phyloP scores from a whole-genome alignment of 2,797 vertebrate species.

The Babyrousa celebensis region DNA sequence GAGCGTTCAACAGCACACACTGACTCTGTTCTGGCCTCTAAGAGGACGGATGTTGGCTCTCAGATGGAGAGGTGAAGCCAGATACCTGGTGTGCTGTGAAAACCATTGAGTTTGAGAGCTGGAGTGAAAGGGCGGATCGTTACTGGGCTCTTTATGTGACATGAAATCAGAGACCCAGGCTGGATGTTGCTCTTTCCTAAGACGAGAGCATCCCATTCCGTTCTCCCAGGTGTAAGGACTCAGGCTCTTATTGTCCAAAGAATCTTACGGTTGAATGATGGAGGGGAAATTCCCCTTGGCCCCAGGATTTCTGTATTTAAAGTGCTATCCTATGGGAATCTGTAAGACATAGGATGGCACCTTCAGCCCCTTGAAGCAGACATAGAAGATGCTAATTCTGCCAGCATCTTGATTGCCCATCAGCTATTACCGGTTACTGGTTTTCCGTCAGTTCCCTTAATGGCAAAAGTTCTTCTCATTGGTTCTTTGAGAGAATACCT shows the following conservation, averaged over 20 bases:
- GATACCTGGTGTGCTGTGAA: not conserved
- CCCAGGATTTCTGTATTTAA: slow-evolving; percentile 46
- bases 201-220: not conserved
- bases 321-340: not conserved
- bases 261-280: not conserved
- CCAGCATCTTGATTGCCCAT: not conserved
- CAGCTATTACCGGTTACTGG: not conserved
- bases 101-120: not conserved
- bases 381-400: slow-evolving; percentile 23
- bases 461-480: not conserved
- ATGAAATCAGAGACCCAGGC: not conserved
- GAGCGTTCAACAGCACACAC: not conserved
- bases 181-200: not conserved
- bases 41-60: not conserved
- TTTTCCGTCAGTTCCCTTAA: not conserved
- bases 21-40: not conserved
- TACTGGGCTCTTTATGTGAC: not conserved
- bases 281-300: slow-evolving; percentile 12
- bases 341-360: not conserved
- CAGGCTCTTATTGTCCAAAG: not conserved
- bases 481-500: not conserved
- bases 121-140: not conserved
- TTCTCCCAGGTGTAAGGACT: not conserved
- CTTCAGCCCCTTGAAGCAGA: not conserved
- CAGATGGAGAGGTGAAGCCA: slow-evolving; percentile 17